Evolutionary conservation across 1,140 invertebrate genomes (phyloP), one percentile per base, ranked within the genome.

Genomic region (Brachionus rotundiformis): DNA sequence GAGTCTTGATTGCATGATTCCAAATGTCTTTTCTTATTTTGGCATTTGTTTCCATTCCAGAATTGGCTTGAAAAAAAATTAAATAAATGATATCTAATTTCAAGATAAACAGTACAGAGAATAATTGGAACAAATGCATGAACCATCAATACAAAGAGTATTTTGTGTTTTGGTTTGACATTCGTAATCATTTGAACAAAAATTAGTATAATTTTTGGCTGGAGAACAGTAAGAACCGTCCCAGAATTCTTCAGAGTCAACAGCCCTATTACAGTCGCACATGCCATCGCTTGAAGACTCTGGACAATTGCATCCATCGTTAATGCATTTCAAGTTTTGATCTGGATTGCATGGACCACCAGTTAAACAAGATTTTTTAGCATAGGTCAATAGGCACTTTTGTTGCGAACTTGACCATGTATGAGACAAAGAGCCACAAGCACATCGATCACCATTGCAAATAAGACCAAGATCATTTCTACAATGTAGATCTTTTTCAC

Each of bases 111-210:
- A 13, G 3, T 63, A 63, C 59, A 63, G 1, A 11, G 59, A 29
- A 29, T 29, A 63, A 19, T 63, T 31, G 3, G 61, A 63, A 29
- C 61, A 63, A 33, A 31, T 3, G 13, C 61, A 63, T 31, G 11
- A 19, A 29, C 25, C 29, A 33, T 27, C n/a, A 29, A 63, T 4
- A 33, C 61, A 63, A 25, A 63, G 29, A 29, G 61, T 63, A 4
- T 63, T 63, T 63, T 63, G 61, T 27, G 61, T 63, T n/a, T 23
- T 29, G 3, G 61, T 63, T 7, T 63, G 61, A 63, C 61, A 63
- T 10, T 63, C 61, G 25, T 13, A 63, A 33, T 63, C n/a, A 33
- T 63, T 29, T 31, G 11, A 33, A 29, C 61, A 63, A 63, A 11
- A 4, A 13, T 63, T 11, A 29, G 25, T 6, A 16, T 63, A 63